These are phyloP conservation scores for Cosmorhoe ocellata DNA, from an alignment of 2,888 invertebrate species.

Conservation along the genomic window DNA sequence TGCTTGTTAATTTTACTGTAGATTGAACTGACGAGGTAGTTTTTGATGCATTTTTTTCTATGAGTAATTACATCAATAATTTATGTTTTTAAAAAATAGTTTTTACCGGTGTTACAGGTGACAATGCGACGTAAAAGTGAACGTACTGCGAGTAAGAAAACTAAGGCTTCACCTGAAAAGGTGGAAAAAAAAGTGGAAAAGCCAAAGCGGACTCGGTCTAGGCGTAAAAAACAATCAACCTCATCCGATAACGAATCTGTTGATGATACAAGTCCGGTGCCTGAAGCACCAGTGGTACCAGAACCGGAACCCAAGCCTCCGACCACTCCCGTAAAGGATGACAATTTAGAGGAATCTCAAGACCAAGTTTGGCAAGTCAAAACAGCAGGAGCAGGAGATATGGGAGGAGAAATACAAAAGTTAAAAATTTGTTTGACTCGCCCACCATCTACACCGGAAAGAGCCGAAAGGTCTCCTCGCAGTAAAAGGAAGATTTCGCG, in stretches of 20 bases:
- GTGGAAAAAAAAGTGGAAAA: constrained; percentile 84
- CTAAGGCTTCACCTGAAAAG: constrained; percentile 85
- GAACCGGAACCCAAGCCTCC: constrained; percentile 50
- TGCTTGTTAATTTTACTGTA: constrained; percentile 8
- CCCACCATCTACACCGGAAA: constrained; percentile 79
- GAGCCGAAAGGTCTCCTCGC: constrained; percentile 75
- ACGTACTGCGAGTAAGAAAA: constrained; percentile 84
- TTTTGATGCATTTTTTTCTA: neutral
- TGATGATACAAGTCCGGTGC: constrained; percentile 61
- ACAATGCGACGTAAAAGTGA: constrained; percentile 90
- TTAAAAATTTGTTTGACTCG: constrained; percentile 85
- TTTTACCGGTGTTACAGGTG: constrained; percentile 38
- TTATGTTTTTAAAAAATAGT: neutral
- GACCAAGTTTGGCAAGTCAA: constrained; percentile 82
- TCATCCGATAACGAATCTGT: constrained; percentile 79
- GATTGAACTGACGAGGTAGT: constrained; percentile 2
- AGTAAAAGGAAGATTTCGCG: constrained; percentile 77
- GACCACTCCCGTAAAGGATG: constrained; percentile 58
- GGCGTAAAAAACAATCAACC: constrained; percentile 80
- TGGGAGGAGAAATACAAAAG: constrained; percentile 85
- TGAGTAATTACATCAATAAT: neutral
- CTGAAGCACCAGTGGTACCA: constrained; percentile 48
- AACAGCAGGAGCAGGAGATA: constrained; percentile 67
- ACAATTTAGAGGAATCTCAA: constrained; percentile 61
- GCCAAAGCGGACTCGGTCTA: constrained; percentile 77